Base-by-base conservation (phyloP, 2,797 vertebrate genomes). In the Sphenodon punctatus region DNA sequence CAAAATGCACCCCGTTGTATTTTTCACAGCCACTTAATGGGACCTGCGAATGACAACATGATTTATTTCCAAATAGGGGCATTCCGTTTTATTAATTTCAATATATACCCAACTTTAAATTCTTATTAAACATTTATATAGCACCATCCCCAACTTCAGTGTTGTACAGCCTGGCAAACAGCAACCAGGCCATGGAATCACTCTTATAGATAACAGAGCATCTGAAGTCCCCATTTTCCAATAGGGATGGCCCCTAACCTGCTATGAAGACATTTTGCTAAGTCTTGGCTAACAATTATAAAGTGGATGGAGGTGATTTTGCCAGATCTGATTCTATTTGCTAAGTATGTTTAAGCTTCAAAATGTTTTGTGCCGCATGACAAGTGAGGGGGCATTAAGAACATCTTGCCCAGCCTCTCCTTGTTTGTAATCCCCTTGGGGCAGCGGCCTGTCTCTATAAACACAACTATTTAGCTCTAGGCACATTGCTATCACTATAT, bases 201-300 rank as follows among this genome's bases (percentile, higher is more conserved):
- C 59, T 88, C 88, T 86, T 0, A 4, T 86, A 80, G 88, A 89
- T 82, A 87, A 94, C 95, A 95, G 90, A 80, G 77, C 84, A 88
- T 93, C 53, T 90, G 87, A 94, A 93, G 53, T 80, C 75, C 61
- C 81, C 91, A 45, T 83, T 93, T 95, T 94, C 92, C 67, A n/a
- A 73, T 75, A 92, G 75, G 46, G 88, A 80, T 93, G 93, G 94
- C 82, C 89, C 82, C 22, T 90, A 88, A 84, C 73, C 82, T 13
- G 0, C 20, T 43, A 38, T 38, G 80, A 91, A 91, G 93, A 93
- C 71, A 93, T 73, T 89, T 93, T 92, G 11, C 66, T 85, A 41
- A 27, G 12, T 59, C 48, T 78, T 87, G 25, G 41, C 85, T 84
- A 77, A 17, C 27, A 76, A 53, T 5, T 12, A 20, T 56, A 15